Conservation (phyloP, 2,888 invertebrate genomes). For the Orthosia gracilis region DNA sequence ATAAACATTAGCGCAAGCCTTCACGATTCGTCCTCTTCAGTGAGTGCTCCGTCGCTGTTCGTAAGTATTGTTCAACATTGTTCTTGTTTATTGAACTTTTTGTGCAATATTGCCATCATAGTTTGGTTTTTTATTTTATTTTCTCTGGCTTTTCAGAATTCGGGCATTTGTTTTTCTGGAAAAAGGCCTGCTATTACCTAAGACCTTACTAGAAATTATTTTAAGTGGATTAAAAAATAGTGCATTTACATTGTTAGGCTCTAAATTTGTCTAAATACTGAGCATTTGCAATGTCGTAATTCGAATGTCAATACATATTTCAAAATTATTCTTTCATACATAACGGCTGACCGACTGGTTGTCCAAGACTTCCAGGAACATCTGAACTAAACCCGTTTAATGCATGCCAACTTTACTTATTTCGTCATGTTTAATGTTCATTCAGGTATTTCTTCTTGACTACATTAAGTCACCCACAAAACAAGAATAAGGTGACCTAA, state of each 20-base stretch:
- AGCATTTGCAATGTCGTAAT: background rate
- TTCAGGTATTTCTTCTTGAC: constrained; percentile 5
- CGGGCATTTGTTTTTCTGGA: background rate
- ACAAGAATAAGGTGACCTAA: background rate
- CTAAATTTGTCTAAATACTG: background rate
- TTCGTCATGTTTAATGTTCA: background rate
- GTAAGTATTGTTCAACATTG: background rate
- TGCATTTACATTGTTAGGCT: no score
- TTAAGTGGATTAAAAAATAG: background rate
- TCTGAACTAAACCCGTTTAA: background rate
- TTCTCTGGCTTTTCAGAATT: no score
- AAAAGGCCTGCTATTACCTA: background rate
- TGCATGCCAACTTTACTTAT: background rate
- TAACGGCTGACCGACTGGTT: background rate
- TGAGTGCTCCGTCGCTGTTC: constrained; percentile 3
- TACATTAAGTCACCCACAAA: constrained; percentile 10
- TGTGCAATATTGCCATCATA: no score
- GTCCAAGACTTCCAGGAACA: background rate
- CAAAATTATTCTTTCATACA: background rate
- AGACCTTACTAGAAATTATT: background rate
- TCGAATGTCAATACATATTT: background rate
- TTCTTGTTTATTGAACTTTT: background rate
- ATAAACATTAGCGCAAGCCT: constrained; percentile 40
- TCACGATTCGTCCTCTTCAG: constrained; percentile 31
- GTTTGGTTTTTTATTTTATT: no score